Conservation (phyloP, 1,140 invertebrate genomes). For the Pseudomyrmex gracilis region DNA sequence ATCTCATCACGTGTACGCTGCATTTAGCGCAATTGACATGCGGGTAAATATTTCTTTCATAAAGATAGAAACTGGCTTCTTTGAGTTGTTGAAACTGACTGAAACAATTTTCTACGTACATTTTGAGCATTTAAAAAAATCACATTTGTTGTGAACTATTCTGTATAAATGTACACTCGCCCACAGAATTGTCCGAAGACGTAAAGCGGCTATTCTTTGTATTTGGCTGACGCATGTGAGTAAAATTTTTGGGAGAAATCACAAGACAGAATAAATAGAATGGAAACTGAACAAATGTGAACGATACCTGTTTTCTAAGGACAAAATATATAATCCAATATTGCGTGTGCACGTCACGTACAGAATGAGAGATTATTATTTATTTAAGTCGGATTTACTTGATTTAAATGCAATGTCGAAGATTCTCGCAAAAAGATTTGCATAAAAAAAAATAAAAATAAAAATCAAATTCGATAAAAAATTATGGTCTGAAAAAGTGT, state of each 20-base stretch:
- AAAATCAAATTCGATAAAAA: too few relatives aligned
- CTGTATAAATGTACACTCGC: neutral
- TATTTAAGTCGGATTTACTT: too few relatives aligned
- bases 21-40: neutral
- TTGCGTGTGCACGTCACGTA: neutral
- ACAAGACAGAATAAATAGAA: constrained; percentile 19
- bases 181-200: neutral
- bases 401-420: too few relatives aligned
- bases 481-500: too few relatives aligned
- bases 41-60: neutral
- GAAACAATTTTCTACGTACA: constrained; percentile 11
- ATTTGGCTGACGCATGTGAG: neutral
- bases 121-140: neutral
- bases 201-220: constrained; percentile 10
- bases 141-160: neutral
- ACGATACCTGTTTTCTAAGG: neutral
- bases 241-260: constrained; percentile 5
- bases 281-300: neutral
- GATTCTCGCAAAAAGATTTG: too few relatives aligned
- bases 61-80: neutral
- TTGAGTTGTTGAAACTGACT: neutral
- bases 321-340: constrained; percentile 38
- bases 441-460: neutral
- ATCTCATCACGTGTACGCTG: neutral
- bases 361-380: too few relatives aligned